These are phyloP conservation scores for Clinocottus analis DNA, from an alignment of 2,113 vertebrate genomes.

Conservation along the genomic window DNA sequence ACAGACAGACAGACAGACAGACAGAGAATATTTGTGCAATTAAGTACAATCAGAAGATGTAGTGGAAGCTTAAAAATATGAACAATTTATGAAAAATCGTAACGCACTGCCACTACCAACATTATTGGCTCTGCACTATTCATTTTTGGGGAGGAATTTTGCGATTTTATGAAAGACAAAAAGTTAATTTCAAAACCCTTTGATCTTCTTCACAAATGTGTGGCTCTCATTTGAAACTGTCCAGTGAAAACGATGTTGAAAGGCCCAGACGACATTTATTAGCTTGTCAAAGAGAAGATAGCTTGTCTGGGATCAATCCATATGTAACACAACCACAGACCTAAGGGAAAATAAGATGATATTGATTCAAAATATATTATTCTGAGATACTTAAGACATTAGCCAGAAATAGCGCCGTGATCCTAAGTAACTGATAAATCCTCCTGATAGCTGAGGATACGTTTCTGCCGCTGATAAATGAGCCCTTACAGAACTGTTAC, in stretches of 20 bases:
- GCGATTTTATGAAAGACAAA: constrained; percentile 1
- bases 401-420: constrained; percentile 6
- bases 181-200: constrained; percentile 26
- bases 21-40: background rate
- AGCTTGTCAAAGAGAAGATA: constrained; percentile 6
- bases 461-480: constrained; percentile 32
- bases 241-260: constrained; percentile 18
- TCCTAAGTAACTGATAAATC: constrained; percentile 50
- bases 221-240: constrained; percentile 1
- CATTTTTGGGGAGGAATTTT: constrained; percentile 1
- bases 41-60: background rate
- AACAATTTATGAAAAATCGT: constrained; percentile 9
- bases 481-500: constrained; percentile 50
- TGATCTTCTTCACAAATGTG: constrained; percentile 30
- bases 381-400: constrained; percentile 27
- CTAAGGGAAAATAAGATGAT: background rate
- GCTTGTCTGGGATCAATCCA: background rate
- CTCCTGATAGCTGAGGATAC: constrained; percentile 42
- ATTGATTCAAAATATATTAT: constrained; percentile 35
- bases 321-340: background rate
- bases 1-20: no score
- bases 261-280: constrained; percentile 17
- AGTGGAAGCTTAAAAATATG: background rate
- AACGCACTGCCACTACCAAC: background rate
- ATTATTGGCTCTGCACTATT: background rate